phyloP scores from a whole-genome alignment of 2,888 invertebrate species.

The Rotaria magnacalcarata region DNA sequence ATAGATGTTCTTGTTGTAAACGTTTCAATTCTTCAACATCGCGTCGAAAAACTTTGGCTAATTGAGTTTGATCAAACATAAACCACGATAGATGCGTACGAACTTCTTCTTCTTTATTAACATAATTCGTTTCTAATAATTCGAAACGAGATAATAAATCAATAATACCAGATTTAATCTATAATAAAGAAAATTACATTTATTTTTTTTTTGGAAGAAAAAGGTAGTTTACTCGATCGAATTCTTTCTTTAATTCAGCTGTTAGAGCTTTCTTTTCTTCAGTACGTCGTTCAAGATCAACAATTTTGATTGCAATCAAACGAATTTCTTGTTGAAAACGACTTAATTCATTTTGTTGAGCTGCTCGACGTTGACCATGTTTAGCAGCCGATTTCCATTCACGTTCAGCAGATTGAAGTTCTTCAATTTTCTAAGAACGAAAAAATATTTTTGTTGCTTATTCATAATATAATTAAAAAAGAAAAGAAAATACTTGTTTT shows the following conservation, averaged over 20 bases:
- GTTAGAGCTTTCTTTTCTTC: neutral
- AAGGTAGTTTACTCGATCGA: neutral
- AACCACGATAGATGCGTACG: neutral
- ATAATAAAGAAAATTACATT: too few relatives aligned
- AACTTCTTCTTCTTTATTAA: neutral
- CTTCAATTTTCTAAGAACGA: neutral
- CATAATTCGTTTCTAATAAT: neutral
- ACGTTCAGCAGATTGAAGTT: conserved; percentile 13
- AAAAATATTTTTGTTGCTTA: too few relatives aligned
- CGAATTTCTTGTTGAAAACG: conserved; percentile 21
- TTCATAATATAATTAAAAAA: too few relatives aligned
- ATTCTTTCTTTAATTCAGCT: neutral
- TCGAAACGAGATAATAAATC: neutral
- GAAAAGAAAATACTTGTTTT: neutral
- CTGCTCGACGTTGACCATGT: neutral
- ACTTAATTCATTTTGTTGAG: conserved; percentile 5
- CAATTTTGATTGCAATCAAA: neutral
- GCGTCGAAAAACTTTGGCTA: neutral
- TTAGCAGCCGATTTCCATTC: conserved; percentile 13
- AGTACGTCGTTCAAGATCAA: neutral
- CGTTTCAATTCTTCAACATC: conserved; percentile 8
- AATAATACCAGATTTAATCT: neutral
- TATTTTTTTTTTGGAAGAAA: neutral
- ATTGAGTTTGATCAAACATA: neutral
- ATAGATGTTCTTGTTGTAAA: neutral